Base-by-base conservation (phyloP, 2,113 vertebrate species). In the Hassar affinis region DNA sequence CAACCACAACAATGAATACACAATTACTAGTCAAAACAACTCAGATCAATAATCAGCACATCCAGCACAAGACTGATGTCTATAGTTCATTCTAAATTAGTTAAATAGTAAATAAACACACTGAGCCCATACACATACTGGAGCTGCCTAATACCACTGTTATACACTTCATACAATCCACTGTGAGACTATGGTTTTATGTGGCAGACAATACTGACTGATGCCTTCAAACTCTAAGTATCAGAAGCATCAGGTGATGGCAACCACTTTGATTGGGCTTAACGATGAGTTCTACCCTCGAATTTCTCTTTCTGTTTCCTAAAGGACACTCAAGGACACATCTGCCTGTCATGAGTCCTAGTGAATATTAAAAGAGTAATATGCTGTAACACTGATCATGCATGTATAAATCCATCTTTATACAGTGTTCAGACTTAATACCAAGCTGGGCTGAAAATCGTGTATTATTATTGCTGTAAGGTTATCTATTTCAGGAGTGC, bases 1-100 rank as follows among this genome's bases (percentile, higher is more conserved):
- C 93, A 93, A 92, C 90, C 90, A 93, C 90, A 91, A 94, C 93
- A 94, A 93, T 89, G 84, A 93, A 92, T 91, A 93, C 91, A 88
- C 92, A 92, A 91, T 94, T 93, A 93, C 93, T 93, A 93, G 92
- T 89, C 91, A 93, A 93, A 93, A 90, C 85, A 88, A 76, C 74
- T 81, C 79, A 89, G 82, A 84, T 78, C 88, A 90, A 91, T 88
- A 81, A 83, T 81, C 88, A 89, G 91, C 88, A 88, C 89, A 88
- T 90, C 78, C 88, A 92, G 90, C 82, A 89, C 57, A 90, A 87
- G 88, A 92, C 90, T 86, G 86, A 91, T 92, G 89, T 91, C 86
- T 91, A 90, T 85, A 87, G 88, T 90, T 88, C 91, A 90, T 90
- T 87, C 85, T 91, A 33, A 88, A 85, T 89, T 88, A 88, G 87